Conservation (phyloP, 2,888 invertebrate genomes). For the Atethmia centrago region DNA sequence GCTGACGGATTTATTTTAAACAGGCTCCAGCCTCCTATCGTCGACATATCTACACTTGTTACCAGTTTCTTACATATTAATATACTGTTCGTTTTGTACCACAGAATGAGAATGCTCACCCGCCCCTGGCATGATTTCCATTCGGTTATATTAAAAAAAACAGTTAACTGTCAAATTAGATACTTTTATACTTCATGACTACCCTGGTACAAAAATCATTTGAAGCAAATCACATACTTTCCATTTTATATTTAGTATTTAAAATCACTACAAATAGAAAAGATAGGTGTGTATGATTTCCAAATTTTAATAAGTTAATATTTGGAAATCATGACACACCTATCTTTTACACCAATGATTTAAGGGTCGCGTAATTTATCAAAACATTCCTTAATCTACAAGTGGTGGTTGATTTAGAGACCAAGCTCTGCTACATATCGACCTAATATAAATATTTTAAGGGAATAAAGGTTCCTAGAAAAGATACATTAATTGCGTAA, state of each 20-base stretch:
- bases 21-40: conserved; percentile 36
- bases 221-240: no score
- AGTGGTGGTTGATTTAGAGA: background rate
- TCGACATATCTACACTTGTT: conserved; percentile 12
- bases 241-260: no score
- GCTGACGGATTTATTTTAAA: conserved; percentile 60
- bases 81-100: conserved; percentile 7
- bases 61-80: conserved; percentile 15
- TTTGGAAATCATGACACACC: no score
- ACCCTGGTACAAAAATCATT: no score
- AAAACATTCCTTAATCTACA: conserved; percentile 2
- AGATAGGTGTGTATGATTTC: no score
- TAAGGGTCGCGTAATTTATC: background rate
- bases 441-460: background rate
- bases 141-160: no score
- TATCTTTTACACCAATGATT: background rate
- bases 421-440: background rate
- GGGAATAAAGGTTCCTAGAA: background rate
- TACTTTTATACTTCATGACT: no score
- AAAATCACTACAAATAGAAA: no score
- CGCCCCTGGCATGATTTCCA: no score
- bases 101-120: background rate
- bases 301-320: no score
- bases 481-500: background rate
- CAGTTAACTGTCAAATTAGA: no score